Conservation (phyloP, 92 coral and sea anemone genomes). For the Plumapathes pennacea region DNA sequence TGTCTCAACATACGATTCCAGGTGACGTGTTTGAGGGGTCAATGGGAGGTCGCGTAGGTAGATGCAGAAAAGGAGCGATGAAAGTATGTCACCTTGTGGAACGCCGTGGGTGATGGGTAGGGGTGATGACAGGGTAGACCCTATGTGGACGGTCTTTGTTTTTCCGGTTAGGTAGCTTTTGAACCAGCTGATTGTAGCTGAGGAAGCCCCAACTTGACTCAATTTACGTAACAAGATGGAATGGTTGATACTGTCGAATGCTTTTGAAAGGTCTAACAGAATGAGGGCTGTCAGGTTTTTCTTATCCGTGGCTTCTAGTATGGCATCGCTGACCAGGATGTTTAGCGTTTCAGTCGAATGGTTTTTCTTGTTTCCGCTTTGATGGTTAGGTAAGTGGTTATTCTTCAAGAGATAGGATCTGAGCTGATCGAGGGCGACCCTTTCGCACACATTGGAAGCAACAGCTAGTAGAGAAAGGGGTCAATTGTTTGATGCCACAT, state of each 20-base stretch:
- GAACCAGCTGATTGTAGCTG: too few relatives aligned
- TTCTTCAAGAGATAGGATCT: conserved; percentile 4
- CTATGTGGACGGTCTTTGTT: conserved; percentile 34
- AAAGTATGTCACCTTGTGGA: conserved; percentile 56
- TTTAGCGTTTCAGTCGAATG: too few relatives aligned
- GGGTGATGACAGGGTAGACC: conserved; percentile 33
- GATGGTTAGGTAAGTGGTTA: conserved; percentile 4
- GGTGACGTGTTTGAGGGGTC: conserved; percentile 8
- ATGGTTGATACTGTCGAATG: too few relatives aligned
- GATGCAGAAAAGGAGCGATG: conserved; percentile 49
- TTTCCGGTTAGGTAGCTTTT: conserved; percentile 30
- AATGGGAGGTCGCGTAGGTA: conserved; percentile 42
- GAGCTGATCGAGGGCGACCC: conserved; percentile 43
- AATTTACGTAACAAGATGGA: too few relatives aligned
- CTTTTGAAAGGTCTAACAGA: too few relatives aligned
- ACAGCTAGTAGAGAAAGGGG: conserved; percentile 42
- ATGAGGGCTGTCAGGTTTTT: too few relatives aligned
- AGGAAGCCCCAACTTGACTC: too few relatives aligned
- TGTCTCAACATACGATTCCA: conserved; percentile 68
- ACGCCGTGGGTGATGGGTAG: conserved; percentile 55
- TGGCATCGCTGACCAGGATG: too few relatives aligned
- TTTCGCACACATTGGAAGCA: conserved; percentile 53
- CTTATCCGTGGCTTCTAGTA: too few relatives aligned
- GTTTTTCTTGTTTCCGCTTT: background rate
- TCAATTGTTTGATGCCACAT: conserved; percentile 34